Conservation (phyloP, 2,113 vertebrate species). For the Arizona elegans region DNA sequence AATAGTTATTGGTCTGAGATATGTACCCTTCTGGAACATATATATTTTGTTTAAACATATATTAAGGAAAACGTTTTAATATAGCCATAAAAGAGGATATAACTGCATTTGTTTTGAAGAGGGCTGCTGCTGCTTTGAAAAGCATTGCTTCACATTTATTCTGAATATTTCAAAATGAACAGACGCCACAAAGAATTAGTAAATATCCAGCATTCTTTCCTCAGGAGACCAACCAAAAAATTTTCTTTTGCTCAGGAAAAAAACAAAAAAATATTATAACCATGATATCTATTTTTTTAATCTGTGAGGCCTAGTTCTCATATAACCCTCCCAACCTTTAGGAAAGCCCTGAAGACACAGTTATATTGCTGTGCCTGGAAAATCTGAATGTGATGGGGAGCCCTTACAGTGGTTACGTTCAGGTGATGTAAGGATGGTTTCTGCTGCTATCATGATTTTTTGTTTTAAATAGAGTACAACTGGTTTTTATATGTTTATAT, state of each 20-base stretch:
- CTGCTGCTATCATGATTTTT: too few species aligned
- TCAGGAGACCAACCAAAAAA: neutral
- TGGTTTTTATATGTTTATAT: too few species aligned
- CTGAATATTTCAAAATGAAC: neutral
- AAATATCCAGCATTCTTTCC: neutral
- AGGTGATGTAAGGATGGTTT: too few species aligned
- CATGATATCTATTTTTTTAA: neutral
- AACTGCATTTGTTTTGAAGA: neutral
- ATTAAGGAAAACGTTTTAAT: neutral
- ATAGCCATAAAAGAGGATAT: neutral
- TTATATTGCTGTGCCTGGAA: too few species aligned
- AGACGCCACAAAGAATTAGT: neutral
- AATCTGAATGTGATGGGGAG: too few species aligned
- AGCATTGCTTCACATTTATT: neutral
- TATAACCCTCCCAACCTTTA: neutral
- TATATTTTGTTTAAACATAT: neutral
- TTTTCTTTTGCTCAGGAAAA: neutral
- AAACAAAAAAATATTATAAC: neutral
- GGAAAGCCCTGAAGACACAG: too few species aligned
- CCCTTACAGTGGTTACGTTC: too few species aligned
- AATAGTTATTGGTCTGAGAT: neutral
- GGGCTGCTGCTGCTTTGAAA: neutral
- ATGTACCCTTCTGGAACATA: neutral
- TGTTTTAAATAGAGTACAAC: too few species aligned
- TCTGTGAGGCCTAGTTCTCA: neutral